Conservation (phyloP, 2,113 vertebrate genomes). For the Vireo altiloquus region DNA sequence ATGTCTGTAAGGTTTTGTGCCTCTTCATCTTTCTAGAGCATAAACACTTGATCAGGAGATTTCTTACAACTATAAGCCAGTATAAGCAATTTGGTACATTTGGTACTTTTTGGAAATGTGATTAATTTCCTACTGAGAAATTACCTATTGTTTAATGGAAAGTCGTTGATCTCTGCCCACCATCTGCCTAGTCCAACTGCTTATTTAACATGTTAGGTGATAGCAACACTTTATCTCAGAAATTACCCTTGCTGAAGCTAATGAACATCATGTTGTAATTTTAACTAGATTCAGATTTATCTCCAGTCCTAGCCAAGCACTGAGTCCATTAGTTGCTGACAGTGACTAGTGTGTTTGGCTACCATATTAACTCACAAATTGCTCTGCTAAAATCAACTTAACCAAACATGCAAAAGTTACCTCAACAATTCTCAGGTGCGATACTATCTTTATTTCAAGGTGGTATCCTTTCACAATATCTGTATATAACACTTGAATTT, state of each 20-base stretch:
- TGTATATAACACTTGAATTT: background rate
- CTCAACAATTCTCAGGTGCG: background rate
- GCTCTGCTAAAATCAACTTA: background rate
- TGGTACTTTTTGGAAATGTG: background rate
- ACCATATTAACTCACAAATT: background rate
- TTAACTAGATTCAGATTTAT: conserved; percentile 62
- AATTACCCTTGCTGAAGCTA: conserved; percentile 61
- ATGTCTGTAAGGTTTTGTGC: background rate
- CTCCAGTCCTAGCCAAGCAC: background rate
- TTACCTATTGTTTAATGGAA: conserved; percentile 57
- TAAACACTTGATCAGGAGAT: background rate
- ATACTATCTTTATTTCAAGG: background rate
- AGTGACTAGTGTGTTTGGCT: conserved; percentile 10
- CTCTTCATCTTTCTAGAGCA: background rate
- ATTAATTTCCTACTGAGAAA: conserved; percentile 49
- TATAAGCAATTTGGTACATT: background rate
- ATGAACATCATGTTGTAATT: conserved; percentile 62
- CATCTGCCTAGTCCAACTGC: conserved; percentile 52
- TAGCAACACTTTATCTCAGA: conserved; percentile 52
- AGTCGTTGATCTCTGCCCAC: conserved; percentile 45
- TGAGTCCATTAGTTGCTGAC: conserved; percentile 24
- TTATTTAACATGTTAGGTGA: conserved; percentile 62
- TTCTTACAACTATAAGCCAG: background rate
- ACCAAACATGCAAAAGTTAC: background rate
- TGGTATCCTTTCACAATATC: background rate